Base-by-base conservation (phyloP, 2,888 invertebrate species). In the Bombylius discolor region DNA sequence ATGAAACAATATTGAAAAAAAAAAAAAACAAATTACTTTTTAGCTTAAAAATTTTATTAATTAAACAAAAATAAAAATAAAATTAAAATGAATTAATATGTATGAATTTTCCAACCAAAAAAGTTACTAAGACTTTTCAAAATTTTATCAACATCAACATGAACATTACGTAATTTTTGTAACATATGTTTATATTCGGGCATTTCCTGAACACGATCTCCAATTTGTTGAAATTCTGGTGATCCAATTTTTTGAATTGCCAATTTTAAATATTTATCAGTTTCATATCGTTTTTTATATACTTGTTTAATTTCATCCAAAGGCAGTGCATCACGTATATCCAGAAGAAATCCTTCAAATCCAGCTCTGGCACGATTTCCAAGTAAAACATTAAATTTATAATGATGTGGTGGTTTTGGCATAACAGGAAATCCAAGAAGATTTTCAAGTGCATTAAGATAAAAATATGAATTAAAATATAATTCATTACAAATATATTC, bases 401-500 rank as follows among this genome's bases (percentile, higher is more conserved):
- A n/a, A n/a, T 6, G 13, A 7, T 42, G 36, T 36, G 49, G 44
- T 44, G 60, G 60, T 13, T 56, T 53, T 44, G 48, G 49, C 51
- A 59, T 53, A 31, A 47, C 47, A n/a, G 57, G 60, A 34, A 56
- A 56, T n/a, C 54, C 55, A 12, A 61, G 49, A 5, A 61, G n/a
- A 31, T 50, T 52, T n/a, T 57, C 59, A 11, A 60, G 44, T 12
- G 58, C 45, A 44, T 61, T 61, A 13, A 61, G 34, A 47, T 61
- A 61, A 33, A 51, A 57, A 50, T 60, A 61, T 1, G 49, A 53
- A 44, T 61, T 58, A 47, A 59, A 58, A 49, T 56, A 51, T 14
- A 58, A 47, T 14, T 59, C 52, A n/a, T 56, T 48, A 32, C 61
- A 61, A 5, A 61, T 49, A 55, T 54, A 61, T 33, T 56, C 53